A percentile compares a stretch with the other conserved stretches of the same genome.
phyloP scores from a whole-genome alignment of 2,888 invertebrate species.

The Ormyrus thymus region DNA sequence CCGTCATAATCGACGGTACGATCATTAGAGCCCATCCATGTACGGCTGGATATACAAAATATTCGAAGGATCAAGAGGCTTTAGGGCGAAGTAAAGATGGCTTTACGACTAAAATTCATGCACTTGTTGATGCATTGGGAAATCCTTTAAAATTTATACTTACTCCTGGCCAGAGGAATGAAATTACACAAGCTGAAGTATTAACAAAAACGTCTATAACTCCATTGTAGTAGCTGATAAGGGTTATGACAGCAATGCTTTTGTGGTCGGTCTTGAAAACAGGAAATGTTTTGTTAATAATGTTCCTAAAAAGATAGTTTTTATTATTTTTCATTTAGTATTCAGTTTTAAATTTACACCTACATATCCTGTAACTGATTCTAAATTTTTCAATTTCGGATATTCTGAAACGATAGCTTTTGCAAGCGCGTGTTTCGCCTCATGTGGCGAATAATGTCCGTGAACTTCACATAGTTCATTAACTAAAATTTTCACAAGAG shows the following conservation, averaged over 20 bases:
- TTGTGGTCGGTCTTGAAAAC: not conserved
- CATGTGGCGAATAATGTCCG: too few species aligned
- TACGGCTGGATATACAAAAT: slow-evolving; percentile 15
- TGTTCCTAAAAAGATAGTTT: too few species aligned
- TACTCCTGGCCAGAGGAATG: slow-evolving; percentile 37
- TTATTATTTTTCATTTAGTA: too few species aligned
- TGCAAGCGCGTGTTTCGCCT: too few species aligned
- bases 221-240: slow-evolving; percentile 31
- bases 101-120: slow-evolving; percentile 38
- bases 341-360: too few species aligned
- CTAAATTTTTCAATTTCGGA: too few species aligned
- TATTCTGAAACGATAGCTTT: too few species aligned
- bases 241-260: slow-evolving; percentile 26
- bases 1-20: slow-evolving; percentile 35
- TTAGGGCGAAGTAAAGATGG: slow-evolving; percentile 40
- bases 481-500: too few species aligned
- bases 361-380: too few species aligned
- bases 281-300: not conserved
- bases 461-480: too few species aligned
- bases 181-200: slow-evolving; percentile 10
- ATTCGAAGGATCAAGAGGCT: slow-evolving; percentile 37
- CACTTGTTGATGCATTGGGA: slow-evolving; percentile 13
- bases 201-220: slow-evolving; percentile 19
- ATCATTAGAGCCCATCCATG: slow-evolving; percentile 31
- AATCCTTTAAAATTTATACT: slow-evolving; percentile 32